These are phyloP conservation scores for Lymantria monacha DNA, from an alignment of 2,888 invertebrate genomes.

Conservation along the genomic window DNA sequence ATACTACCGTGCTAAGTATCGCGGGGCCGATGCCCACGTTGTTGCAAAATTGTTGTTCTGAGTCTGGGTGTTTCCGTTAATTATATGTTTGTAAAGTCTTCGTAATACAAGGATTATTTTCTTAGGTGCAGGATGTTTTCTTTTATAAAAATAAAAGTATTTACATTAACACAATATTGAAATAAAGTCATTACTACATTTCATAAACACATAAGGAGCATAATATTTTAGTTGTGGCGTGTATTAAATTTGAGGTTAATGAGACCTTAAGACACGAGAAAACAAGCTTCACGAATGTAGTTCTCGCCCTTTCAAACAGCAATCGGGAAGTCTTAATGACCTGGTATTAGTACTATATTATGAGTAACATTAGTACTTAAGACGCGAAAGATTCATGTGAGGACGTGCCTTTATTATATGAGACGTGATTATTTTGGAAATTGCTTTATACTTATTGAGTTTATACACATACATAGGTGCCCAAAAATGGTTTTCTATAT, in stretches of 20 bases:
- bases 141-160: too few relatives aligned
- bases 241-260: slow-evolving; percentile 54
- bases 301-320: slow-evolving; percentile 61
- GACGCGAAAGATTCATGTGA: slow-evolving; percentile 73
- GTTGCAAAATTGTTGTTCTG: too few relatives aligned
- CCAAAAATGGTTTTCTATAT: too few relatives aligned
- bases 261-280: slow-evolving; percentile 52
- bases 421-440: slow-evolving; percentile 74
- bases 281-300: slow-evolving; percentile 44
- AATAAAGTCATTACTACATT: too few relatives aligned
- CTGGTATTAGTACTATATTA: slow-evolving; percentile 71
- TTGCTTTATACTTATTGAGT: slow-evolving; percentile 48
- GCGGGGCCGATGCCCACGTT: too few relatives aligned
- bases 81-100: too few relatives aligned
- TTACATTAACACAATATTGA: too few relatives aligned
- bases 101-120: too few relatives aligned
- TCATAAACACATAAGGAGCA: neutral
- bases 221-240: slow-evolving; percentile 54
- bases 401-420: slow-evolving; percentile 74
- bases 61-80: too few relatives aligned
- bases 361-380: slow-evolving; percentile 74
- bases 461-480: slow-evolving; percentile 1
- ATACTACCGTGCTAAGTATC: too few relatives aligned
- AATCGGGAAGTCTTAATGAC: slow-evolving; percentile 74
- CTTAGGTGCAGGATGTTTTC: too few relatives aligned